Conservation (phyloP, 2,888 invertebrate species). For the Argyresthia albistria region DNA sequence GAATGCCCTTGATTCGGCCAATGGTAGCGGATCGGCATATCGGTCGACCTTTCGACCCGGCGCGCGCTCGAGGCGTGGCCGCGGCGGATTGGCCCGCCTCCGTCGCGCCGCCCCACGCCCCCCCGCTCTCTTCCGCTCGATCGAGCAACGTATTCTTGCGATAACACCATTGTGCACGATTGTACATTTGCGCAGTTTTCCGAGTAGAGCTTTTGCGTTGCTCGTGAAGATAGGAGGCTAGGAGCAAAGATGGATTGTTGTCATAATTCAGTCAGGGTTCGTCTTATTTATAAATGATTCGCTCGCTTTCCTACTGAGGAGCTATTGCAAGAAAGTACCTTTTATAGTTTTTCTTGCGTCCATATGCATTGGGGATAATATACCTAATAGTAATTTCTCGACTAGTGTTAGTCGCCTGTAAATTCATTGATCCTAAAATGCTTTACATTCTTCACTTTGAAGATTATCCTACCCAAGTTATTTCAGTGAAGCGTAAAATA, state of each 20-base stretch:
- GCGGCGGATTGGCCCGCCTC: conserved; percentile 52
- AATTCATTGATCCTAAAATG: not conserved
- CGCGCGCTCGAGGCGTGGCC: conserved; percentile 60
- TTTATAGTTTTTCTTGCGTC: not conserved
- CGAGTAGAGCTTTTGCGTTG: not conserved
- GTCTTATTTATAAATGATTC: not conserved
- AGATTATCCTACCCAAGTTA: not conserved
- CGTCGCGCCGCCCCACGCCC: conserved; percentile 35
- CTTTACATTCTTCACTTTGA: too few species aligned
- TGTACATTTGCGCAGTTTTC: not conserved
- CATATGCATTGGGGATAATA: too few species aligned
- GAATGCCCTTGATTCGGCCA: conserved; percentile 19
- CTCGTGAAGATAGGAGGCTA: not conserved
- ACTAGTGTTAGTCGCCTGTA: not conserved
- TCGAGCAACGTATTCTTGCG: conserved; percentile 14
- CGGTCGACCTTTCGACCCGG: conserved; percentile 57
- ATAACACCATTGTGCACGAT: not conserved
- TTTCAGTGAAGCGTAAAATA: not conserved
- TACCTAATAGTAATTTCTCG: not conserved
- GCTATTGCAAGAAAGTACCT: not conserved
- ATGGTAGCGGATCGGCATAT: conserved; percentile 29
- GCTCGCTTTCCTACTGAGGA: not conserved
- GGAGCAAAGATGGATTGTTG: not conserved
- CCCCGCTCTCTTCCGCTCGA: conserved; percentile 23
- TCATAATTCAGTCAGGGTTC: not conserved